These are phyloP conservation scores for Drosophila testacea DNA, from an alignment of 2,888 invertebrate genomes.

Conservation along the genomic window DNA sequence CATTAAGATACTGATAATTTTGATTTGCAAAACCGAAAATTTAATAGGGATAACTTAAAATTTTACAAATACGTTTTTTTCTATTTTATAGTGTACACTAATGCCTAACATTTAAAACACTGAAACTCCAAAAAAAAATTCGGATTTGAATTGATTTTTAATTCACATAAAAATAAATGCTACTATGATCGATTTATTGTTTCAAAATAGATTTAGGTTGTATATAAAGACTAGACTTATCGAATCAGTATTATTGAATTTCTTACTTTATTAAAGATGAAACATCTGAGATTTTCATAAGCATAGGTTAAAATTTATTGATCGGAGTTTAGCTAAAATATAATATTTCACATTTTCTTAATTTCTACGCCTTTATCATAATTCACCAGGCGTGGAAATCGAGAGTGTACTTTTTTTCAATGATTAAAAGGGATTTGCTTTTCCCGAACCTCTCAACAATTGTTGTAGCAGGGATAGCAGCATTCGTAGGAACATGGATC, in stretches of 20 bases:
- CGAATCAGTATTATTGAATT: neutral
- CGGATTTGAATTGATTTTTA: neutral
- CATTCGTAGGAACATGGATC: slow-evolving; percentile 4
- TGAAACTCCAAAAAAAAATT: neutral
- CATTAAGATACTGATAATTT: slow-evolving; percentile 9
- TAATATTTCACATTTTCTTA: slow-evolving; percentile 9
- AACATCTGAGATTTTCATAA: neutral
- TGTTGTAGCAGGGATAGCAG: slow-evolving; percentile 15
- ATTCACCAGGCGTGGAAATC: neutral
- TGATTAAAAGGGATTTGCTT: neutral
- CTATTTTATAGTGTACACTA: neutral
- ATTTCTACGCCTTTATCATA: neutral
- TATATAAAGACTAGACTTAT: neutral
- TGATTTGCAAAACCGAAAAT: slow-evolving; percentile 1
- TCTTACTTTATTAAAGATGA: neutral
- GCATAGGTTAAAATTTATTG: slow-evolving; percentile 21
- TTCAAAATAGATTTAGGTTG: neutral
- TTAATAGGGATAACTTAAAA: slow-evolving; percentile 6
- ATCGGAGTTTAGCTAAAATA: neutral
- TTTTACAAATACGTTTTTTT: slow-evolving; percentile 1
- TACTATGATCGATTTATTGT: slow-evolving; percentile 2
- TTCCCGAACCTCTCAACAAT: slow-evolving; percentile 7
- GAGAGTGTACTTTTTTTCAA: neutral
- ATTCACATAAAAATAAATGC: slow-evolving; percentile 7
- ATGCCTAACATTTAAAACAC: slow-evolving; percentile 5